A percentile compares a stretch with the other conserved stretches of the same genome.
These are phyloP conservation scores for Barbus barbus DNA, from an alignment of 2,113 vertebrate species.

Conservation along the genomic window DNA sequence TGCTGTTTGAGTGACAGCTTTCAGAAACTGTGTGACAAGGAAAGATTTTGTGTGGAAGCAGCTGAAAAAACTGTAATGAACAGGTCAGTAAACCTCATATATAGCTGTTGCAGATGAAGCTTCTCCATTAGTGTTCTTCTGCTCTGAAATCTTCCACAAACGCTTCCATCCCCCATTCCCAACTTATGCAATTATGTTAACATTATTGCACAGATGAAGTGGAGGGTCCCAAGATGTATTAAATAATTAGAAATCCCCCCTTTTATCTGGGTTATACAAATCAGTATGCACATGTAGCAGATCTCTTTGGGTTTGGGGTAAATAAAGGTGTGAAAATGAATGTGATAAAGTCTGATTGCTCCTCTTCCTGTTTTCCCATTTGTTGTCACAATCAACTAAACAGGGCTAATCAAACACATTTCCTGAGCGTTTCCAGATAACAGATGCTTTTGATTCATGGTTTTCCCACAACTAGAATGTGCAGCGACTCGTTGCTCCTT, in stretches of 20 bases:
- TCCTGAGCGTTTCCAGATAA: conserved; percentile 61
- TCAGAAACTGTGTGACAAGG: too few species aligned
- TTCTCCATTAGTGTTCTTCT: neutral
- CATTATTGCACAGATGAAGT: conserved; percentile 81
- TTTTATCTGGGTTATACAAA: conserved; percentile 79
- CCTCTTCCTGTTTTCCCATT: conserved; percentile 73
- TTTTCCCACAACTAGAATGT: neutral
- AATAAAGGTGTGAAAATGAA: conserved; percentile 79
- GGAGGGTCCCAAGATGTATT: conserved; percentile 79
- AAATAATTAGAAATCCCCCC: conserved; percentile 81
- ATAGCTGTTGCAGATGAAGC: neutral
- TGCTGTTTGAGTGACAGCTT: too few species aligned
- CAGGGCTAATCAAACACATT: conserved; percentile 72
- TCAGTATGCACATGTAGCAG: conserved; percentile 78
- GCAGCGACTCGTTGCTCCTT: neutral
- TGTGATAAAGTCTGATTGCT: conserved; percentile 75
- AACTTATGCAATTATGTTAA: conserved; percentile 82
- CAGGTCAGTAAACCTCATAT: neutral
- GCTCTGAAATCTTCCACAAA: conserved; percentile 58
- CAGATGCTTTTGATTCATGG: neutral
- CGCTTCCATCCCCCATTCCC: conserved; percentile 66
- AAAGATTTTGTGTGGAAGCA: too few species aligned
- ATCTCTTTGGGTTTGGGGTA: conserved; percentile 77
- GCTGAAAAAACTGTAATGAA: neutral
- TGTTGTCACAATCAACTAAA: conserved; percentile 70